These are phyloP conservation scores for Parazoanthus swiftii DNA, from an alignment of 92 coral and sea anemone genomes.

Conservation along the genomic window DNA sequence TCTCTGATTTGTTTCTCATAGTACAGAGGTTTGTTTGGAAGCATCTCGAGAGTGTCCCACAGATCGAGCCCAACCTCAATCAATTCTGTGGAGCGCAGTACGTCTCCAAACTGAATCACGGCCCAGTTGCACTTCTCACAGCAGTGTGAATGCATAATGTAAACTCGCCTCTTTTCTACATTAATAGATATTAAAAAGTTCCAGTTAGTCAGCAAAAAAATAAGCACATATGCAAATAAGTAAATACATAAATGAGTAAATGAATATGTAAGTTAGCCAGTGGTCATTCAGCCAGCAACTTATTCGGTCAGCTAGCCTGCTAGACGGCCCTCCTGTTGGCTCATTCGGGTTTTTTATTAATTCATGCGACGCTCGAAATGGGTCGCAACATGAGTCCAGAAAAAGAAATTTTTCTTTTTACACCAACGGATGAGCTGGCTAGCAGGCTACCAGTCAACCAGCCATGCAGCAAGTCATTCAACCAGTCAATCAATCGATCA, in stretches of 20 bases:
- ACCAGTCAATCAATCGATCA: too few species aligned
- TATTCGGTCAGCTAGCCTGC: too few species aligned
- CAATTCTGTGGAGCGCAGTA: slow-evolving; percentile 59
- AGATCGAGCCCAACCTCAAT: slow-evolving; percentile 65
- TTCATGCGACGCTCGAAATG: too few species aligned
- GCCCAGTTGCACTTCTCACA: slow-evolving; percentile 9
- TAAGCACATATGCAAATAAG: background rate
- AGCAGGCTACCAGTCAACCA: too few species aligned
- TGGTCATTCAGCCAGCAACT: too few species aligned
- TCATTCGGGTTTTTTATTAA: too few species aligned
- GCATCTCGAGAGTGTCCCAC: slow-evolving; percentile 64
- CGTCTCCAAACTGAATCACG: slow-evolving; percentile 44
- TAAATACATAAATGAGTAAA: background rate
- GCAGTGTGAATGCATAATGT: background rate
- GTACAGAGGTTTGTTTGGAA: slow-evolving; percentile 65
- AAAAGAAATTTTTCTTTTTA: too few species aligned
- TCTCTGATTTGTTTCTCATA: slow-evolving; percentile 65
- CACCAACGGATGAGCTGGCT: too few species aligned
- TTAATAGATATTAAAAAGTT: slow-evolving; percentile 3
- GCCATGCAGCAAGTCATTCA: too few species aligned
- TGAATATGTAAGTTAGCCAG: too few species aligned
- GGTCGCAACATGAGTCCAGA: too few species aligned
- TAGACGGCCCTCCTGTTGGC: too few species aligned
- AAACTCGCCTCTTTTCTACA: slow-evolving; percentile 10
- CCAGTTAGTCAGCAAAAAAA: background rate